Base-by-base conservation (phyloP, 2,113 vertebrate genomes). In the Phocoena phocoena region DNA sequence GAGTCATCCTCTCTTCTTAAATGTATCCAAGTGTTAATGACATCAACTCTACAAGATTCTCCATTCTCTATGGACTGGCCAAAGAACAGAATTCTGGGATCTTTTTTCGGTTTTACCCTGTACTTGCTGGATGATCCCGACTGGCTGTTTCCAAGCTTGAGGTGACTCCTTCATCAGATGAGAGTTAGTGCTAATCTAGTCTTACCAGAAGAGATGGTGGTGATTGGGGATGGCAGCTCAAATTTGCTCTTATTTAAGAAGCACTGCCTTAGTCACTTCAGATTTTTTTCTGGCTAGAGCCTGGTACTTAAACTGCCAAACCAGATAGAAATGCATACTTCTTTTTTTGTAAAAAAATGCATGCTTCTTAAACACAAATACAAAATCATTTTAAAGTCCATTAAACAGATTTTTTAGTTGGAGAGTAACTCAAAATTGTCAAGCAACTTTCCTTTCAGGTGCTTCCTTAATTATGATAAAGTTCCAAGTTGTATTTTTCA, bases 251-350 rank as follows among this genome's bases (percentile, higher is more conserved):
- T 90, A 90, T 93, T 97, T 88, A 89, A 95, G 92, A 97, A 97
- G 70, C 31, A 81, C 44, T 96, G 90, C 76, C 67, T 88, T 55
- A 79, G 47, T 95, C 88, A 58, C 90, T 95, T 94, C 92, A 93
- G 90, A 90, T 93, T 93, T 95, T 96, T 96, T 73, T 91, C 94
- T 97, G 91, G 25, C 65, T 86, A 87, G 53, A 92, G 50, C 65
- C 87, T 88, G 55, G 74, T 97, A 88, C 80, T 97, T 97, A 96
- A 92, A 80, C 62, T 98, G 93, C 97, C 96, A 97, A 88, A 87
- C 47, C 71, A 36, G 83, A 76, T 50, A 96, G 73, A 93, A 71
- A 95, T 47, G 41, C 20, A 82, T 85, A 96, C 84, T 81, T 93
- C 89, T 94, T 58, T 41, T 74, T 74, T 47, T 73, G 44, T 15